Evolutionary conservation across 2,888 invertebrate genomes (phyloP).

Genomic region (Orchestes rusci): DNA sequence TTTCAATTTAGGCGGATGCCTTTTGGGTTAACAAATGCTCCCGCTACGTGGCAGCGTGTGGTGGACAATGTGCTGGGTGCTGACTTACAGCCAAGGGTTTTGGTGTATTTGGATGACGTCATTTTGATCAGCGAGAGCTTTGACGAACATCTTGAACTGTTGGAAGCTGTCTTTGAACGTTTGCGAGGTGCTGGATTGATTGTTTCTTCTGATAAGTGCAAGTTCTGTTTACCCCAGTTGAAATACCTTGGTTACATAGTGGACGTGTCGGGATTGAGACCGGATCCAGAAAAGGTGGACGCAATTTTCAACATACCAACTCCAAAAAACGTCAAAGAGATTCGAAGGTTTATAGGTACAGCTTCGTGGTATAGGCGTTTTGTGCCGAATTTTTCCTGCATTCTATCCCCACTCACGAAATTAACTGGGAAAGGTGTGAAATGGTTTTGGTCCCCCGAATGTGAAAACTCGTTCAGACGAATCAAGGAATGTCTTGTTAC

Average conservation of each 20-base stretch:
- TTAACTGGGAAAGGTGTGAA: no score
- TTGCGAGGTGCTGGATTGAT: no score
- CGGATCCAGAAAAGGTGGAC: background rate
- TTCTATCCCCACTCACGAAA: no score
- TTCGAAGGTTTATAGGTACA: background rate
- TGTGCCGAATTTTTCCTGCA: slow-evolving; percentile 1
- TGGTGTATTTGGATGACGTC: no score
- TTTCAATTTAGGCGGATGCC: background rate
- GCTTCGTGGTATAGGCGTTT: background rate
- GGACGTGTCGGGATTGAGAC: background rate
- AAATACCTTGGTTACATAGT: slow-evolving; percentile 2
- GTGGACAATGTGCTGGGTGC: background rate
- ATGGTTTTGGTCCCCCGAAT: no score
- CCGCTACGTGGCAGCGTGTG: background rate
- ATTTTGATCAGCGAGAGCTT: no score
- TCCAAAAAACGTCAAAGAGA: background rate
- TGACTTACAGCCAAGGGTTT: no score
- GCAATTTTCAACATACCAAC: background rate
- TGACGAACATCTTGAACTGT: slow-evolving; percentile 4
- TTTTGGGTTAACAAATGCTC: background rate
- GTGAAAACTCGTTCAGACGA: no score
- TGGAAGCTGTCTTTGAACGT: slow-evolving; percentile 24
- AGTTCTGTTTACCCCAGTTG: slow-evolving; percentile 15
- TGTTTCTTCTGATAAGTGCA: no score
- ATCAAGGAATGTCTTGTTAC: no score